Conservation (phyloP, 2,888 invertebrate genomes). For the Carterocephalus palaemon region DNA sequence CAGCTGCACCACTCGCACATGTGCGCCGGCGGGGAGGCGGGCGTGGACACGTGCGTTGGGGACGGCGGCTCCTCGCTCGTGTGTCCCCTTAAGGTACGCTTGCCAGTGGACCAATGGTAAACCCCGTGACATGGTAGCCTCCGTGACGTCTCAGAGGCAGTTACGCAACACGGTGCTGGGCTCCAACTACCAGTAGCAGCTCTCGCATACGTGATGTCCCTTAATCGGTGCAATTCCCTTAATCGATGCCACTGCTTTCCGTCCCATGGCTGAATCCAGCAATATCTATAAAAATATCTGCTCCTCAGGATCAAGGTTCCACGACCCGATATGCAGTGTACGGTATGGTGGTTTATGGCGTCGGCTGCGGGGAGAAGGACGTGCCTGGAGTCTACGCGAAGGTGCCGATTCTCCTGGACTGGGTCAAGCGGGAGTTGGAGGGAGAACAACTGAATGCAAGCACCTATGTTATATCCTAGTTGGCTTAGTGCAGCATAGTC, state of each 20-base stretch:
- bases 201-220: background rate
- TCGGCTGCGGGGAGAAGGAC: slow-evolving; percentile 22
- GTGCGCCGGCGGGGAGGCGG: slow-evolving; percentile 87
- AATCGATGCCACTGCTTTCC: background rate
- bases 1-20: slow-evolving; percentile 83
- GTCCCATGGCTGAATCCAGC: too few relatives aligned
- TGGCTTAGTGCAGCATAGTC: too few relatives aligned
- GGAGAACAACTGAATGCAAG: background rate
- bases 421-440: slow-evolving; percentile 24
- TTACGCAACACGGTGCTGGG: too few relatives aligned
- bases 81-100: slow-evolving; percentile 69
- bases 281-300: background rate
- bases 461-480: background rate
- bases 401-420: slow-evolving; percentile 21
- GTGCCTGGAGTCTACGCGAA: slow-evolving; percentile 31
- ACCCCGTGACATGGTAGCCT: too few relatives aligned
- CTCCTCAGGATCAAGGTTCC: background rate
- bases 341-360: slow-evolving; percentile 31
- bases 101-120: too few relatives aligned
- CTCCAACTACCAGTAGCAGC: too few relatives aligned
- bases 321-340: slow-evolving; percentile 22
- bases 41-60: slow-evolving; percentile 85
- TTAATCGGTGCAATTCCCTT: background rate
- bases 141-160: too few relatives aligned
- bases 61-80: slow-evolving; percentile 90